These are phyloP conservation scores for Zeuzera pyrina DNA, from an alignment of 2,888 invertebrate genomes.

Conservation along the genomic window DNA sequence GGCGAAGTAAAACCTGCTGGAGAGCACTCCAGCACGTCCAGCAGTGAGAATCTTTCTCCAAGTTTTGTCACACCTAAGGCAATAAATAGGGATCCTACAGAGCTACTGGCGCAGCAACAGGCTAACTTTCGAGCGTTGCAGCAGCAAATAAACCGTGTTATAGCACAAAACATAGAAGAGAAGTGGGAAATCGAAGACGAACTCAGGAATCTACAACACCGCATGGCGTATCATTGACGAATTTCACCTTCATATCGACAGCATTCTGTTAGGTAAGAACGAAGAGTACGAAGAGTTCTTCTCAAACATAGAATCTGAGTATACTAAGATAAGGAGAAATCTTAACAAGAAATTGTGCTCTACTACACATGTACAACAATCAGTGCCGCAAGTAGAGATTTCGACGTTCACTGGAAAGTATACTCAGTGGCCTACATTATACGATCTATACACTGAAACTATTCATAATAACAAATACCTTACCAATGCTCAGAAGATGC, in stretches of 20 bases:
- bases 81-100: too few species aligned
- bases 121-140: neutral
- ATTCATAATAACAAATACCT: constrained; percentile 9
- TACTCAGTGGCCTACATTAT: constrained; percentile 11
- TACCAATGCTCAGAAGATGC: constrained; percentile 12
- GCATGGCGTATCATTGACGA: constrained; percentile 6
- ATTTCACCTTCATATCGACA: constrained; percentile 6
- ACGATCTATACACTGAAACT: constrained; percentile 4
- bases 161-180: constrained; percentile 6
- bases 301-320: neutral
- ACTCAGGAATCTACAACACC: constrained; percentile 2
- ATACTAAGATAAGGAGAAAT: neutral
- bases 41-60: too few species aligned
- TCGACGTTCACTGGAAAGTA: constrained; percentile 6
- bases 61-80: too few species aligned
- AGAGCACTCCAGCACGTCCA: too few species aligned
- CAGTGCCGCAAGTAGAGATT: constrained; percentile 4
- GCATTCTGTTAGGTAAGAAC: neutral
- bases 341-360: constrained; percentile 2
- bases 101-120: neutral
- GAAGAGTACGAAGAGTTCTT: neutral
- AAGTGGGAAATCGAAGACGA: constrained; percentile 14
- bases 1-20: too few species aligned
- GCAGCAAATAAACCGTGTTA: constrained; percentile 9
- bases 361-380: neutral